phyloP scores from a whole-genome alignment of 2,888 invertebrate genomes.

The Nasonovia ribisnigri region DNA sequence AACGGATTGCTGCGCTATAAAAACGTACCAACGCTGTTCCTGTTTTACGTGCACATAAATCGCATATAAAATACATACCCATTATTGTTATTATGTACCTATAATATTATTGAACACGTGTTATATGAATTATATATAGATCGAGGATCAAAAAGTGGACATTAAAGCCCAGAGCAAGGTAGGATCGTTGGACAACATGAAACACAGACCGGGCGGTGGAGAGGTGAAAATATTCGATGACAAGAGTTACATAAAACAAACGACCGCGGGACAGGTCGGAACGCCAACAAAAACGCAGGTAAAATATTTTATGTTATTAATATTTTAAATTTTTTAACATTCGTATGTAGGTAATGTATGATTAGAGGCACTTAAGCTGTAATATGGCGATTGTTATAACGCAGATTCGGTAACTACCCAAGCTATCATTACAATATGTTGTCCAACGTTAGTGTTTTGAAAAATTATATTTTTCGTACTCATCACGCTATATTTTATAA shows the following conservation, averaged over 20 bases:
- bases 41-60: slow-evolving; percentile 2
- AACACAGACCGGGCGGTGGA: slow-evolving; percentile 92
- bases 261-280: slow-evolving; percentile 66
- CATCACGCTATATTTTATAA: no score
- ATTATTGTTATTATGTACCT: background rate
- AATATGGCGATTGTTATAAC: background rate
- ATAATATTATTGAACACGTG: background rate
- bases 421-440: no score
- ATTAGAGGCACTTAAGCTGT: background rate
- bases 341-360: background rate
- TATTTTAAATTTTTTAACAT: background rate
- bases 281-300: slow-evolving; percentile 65
- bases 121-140: slow-evolving; percentile 74
- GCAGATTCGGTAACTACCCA: background rate
- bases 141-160: slow-evolving; percentile 90
- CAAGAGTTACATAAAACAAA: slow-evolving; percentile 89
- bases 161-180: slow-evolving; percentile 93
- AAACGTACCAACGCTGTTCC: background rate
- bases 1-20: background rate
- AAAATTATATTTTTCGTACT: background rate
- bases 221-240: slow-evolving; percentile 95
- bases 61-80: background rate
- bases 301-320: background rate
- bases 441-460: background rate
- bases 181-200: slow-evolving; percentile 91